A percentile compares a stretch with the other conserved stretches of the same genome.
phyloP scores from a whole-genome alignment of 2,888 invertebrate species.

The Scotopteryx bipunctaria region DNA sequence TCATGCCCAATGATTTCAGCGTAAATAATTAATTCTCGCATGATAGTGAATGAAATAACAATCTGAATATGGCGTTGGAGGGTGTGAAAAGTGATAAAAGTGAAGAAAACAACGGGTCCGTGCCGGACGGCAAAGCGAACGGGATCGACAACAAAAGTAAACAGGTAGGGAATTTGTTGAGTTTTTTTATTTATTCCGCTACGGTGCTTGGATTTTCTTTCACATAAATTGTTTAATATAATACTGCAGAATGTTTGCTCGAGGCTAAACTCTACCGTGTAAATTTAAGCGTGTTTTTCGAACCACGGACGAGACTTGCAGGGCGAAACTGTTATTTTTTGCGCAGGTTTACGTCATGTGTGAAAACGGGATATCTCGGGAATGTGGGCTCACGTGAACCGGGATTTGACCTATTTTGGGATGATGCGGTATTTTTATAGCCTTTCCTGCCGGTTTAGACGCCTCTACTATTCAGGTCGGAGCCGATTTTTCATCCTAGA shows the following conservation, averaged over 20 bases:
- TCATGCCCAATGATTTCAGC: constrained; percentile 61
- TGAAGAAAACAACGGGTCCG: constrained; percentile 80
- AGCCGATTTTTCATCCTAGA: too few relatives aligned
- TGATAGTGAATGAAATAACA: constrained; percentile 77
- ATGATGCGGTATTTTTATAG: constrained; percentile 48
- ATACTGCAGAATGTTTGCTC: neutral
- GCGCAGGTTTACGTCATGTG: constrained; percentile 62
- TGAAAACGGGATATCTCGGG: constrained; percentile 53
- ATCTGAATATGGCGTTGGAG: constrained; percentile 79
- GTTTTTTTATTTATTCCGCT: constrained; percentile 50
- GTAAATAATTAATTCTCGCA: constrained; percentile 65
- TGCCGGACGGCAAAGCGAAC: constrained; percentile 80
- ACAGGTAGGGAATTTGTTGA: constrained; percentile 76
- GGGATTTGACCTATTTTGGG: constrained; percentile 77
- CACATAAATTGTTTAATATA: neutral
- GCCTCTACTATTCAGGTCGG: constrained; percentile 3
- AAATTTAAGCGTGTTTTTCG: neutral
- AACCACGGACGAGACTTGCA: neutral
- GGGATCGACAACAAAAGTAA: constrained; percentile 84
- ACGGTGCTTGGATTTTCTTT: constrained; percentile 38
- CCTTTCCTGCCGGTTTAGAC: constrained; percentile 4
- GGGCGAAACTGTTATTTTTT: constrained; percentile 50
- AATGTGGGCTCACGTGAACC: constrained; percentile 62
- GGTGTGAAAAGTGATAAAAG: constrained; percentile 82
- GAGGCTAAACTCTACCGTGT: neutral